Evolutionary conservation across 2,888 invertebrate genomes (phyloP), one percentile per base, ranked within the genome.

Genomic region (Neoscelio sp.): DNA sequence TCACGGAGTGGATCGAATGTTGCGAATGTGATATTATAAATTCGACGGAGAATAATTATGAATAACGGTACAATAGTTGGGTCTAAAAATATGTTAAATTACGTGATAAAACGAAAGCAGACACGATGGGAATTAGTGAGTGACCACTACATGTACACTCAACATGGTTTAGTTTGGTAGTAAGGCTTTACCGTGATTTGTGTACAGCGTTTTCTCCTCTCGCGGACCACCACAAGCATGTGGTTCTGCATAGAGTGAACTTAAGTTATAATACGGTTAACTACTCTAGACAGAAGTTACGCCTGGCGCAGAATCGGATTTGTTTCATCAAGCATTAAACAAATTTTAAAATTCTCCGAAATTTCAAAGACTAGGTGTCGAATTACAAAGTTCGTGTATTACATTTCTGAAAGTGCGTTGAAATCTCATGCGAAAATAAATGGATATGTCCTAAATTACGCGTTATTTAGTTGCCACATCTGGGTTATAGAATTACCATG

Each of bases 181-280:
- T 79, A 71, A 74, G 82, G 83, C 82, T 85, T 83, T 85, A 77
- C 84, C 83, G 83, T 83, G 84, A 87, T 87, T 86, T 86, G 85
- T 85, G 85, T 84, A 81, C 81, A 78, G 80, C 84, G 84, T 84
- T 84, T 84, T 80, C 82, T 79, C 81, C 79, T 79, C 75, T 68
- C 70, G 70, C 46, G 70, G 68, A 70, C 75, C 64, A 79, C 79
- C 74, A 65, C 79, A 79, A 79, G 79, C 79, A 79, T 79, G 79
- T 79, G 79, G 75, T 67, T 70, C 71, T 71, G 71, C 75, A 71
- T 75, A 44, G 62, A 78, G 70, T 78, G 74, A 75, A 79, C 79
- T 79, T 74, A 78, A 79, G 79, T 75, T 79, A 75, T 75, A 79
- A 79, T 79, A 79, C 79, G 74, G 74, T 70, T 79, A 78, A 75